Conservation (phyloP, 2,113 vertebrate species). For the Scopus umbretta region DNA sequence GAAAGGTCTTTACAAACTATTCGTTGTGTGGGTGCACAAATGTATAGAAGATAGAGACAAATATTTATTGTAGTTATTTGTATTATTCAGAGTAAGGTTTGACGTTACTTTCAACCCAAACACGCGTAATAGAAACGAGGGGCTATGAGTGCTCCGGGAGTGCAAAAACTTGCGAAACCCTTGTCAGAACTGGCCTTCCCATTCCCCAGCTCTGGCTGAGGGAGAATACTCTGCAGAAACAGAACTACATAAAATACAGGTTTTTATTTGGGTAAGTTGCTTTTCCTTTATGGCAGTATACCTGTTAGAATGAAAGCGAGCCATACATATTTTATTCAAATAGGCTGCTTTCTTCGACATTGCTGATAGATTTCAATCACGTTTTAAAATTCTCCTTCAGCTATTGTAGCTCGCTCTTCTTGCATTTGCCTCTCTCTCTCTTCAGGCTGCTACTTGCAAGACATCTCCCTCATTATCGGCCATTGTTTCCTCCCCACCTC, state of each 20-base stretch:
- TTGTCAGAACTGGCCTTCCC: not conserved
- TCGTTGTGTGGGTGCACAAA: not conserved
- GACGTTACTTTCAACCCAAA: not conserved
- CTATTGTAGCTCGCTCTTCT: not conserved
- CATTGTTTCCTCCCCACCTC: not conserved
- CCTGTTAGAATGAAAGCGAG: not conserved
- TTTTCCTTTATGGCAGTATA: not conserved
- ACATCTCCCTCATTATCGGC: not conserved
- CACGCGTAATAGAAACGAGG: not conserved
- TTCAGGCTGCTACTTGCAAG: not conserved
- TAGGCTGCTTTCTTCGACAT: not conserved
- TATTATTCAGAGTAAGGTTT: not conserved
- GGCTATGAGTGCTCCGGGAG: not conserved
- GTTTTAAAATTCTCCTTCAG: not conserved
- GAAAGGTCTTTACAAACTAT: not conserved
- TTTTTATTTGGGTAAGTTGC: not conserved
- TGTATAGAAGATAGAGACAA: not conserved
- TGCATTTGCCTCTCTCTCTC: not conserved
- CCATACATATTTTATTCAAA: not conserved
- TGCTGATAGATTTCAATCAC: not conserved
- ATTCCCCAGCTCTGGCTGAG: not conserved
- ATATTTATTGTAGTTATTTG: not conserved
- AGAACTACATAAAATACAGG: not conserved
- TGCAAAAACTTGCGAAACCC: not conserved
- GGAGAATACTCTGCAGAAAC: not conserved